Evolutionary conservation across 1,140 invertebrate genomes (phyloP), one percentile per base, ranked within the genome.

Genomic region (Apis laboriosa): DNA sequence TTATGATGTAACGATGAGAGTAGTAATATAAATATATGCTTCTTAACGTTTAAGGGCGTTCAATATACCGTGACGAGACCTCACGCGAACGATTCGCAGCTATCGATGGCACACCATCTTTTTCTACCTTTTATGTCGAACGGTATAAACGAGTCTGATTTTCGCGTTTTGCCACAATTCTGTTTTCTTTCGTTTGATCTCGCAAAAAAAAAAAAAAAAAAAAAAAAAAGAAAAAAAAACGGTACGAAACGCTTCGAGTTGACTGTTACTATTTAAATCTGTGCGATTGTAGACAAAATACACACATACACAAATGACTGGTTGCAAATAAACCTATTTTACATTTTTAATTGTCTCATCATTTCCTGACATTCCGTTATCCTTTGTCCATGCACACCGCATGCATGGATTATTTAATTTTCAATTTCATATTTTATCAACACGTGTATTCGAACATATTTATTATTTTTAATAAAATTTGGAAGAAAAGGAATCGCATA

Each of bases 311-410:
- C 19, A 74, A n/a, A 64, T 15, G 88, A 91, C 90, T 90, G 90
- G 90, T 90, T 89, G 88, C 87, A 91, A 92, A 92, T 91, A 92
- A 92, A 92, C 90, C 90, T 91, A 92, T 92, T 92, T 92, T 92
- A 91, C 92, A 92, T 92, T 92, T 92, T 90, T 90, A 92, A 86
- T 86, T 60, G 87, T 84, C 74, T 83, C 63, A 15, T 89, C 72
- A 86, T 84, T 89, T 80, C 43, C 80, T n/a, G 55, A 15, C 2
- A 51, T 3, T 78, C 43, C 55, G 21, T 19, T 58, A 43, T 56
- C 13, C 56, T 51, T 15, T 51, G 43, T 28, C 28, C 28, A 3
- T 7, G 11, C 9, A 19, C 70, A 2, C 19, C 17, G 12, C 4
- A 55, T 58, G 51, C 55, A 28, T n/a, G 12, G 60, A 60, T 4